These are phyloP conservation scores for Apotomis capreana DNA, from an alignment of 2,888 invertebrate species.

Conservation along the genomic window DNA sequence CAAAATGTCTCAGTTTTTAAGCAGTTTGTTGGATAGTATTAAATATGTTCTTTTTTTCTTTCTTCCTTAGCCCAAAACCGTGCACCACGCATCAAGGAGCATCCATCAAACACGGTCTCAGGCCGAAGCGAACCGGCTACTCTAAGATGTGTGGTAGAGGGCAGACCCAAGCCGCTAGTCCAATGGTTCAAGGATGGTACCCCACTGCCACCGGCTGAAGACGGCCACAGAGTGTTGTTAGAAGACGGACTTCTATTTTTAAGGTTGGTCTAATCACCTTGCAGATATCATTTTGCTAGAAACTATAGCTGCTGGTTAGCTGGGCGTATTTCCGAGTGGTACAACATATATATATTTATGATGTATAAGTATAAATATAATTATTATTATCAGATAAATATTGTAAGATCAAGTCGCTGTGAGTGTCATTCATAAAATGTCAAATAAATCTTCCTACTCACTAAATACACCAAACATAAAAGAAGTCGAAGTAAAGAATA, in stretches of 20 bases:
- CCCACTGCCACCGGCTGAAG: conserved; percentile 90
- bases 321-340: too few relatives aligned
- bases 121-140: conserved; percentile 98
- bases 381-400: too few relatives aligned
- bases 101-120: conserved; percentile 98
- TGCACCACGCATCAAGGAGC: conserved; percentile 97
- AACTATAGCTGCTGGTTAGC: too few relatives aligned
- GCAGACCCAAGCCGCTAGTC: conserved; percentile 94
- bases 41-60: not conserved
- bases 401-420: too few relatives aligned
- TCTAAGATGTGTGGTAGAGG: conserved; percentile 98
- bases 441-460: too few relatives aligned
- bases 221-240: conserved; percentile 94
- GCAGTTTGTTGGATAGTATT: not conserved
- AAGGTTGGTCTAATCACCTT: conserved; percentile 61
- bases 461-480: too few relatives aligned
- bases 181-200: conserved; percentile 97
- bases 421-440: too few relatives aligned
- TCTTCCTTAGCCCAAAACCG: conserved; percentile 88
- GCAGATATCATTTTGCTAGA: not conserved
- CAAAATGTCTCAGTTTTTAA: not conserved
- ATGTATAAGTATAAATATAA: too few relatives aligned
- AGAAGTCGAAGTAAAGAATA: too few relatives aligned
- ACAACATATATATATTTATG: too few relatives aligned
- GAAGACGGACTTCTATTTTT: conserved; percentile 98